phyloP scores from a whole-genome alignment of 2,113 vertebrate genomes.

The Mellivora capensis region DNA sequence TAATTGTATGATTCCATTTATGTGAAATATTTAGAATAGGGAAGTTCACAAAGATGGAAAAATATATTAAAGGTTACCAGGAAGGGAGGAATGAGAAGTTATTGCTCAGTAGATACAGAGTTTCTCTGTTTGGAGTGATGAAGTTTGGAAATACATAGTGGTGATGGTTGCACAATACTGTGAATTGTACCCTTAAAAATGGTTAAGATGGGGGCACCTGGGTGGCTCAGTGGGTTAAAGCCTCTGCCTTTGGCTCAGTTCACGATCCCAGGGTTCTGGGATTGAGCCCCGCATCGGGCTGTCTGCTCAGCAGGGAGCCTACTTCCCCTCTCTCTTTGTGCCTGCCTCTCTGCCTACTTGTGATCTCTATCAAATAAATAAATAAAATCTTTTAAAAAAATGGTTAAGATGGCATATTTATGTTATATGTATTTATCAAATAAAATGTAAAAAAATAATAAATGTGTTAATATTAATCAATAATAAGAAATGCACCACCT shows the following conservation, averaged over 20 bases:
- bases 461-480: not conserved
- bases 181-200: not conserved
- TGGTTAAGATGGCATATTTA: not conserved
- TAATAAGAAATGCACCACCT: not conserved
- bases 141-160: not conserved
- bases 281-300: too few relatives aligned
- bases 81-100: not conserved
- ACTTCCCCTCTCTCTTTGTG: too few relatives aligned
- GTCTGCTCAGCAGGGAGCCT: too few relatives aligned
- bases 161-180: not conserved
- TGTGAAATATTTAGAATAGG: not conserved
- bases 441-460: not conserved
- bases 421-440: not conserved
- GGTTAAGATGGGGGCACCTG: not conserved
- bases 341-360: too few relatives aligned
- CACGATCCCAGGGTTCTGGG: too few relatives aligned
- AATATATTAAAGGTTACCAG: not conserved
- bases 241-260: too few relatives aligned
- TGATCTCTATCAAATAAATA: too few relatives aligned
- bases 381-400: not conserved
- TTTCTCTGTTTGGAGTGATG: not conserved
- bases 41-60: not conserved
- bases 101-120: not conserved
- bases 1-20: not conserved
- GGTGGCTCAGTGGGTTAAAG: too few relatives aligned